Evolutionary conservation across 2,113 vertebrate genomes (phyloP), one percentile per base, ranked within the genome.

Genomic region (Ornithorhynchus anatinus): DNA sequence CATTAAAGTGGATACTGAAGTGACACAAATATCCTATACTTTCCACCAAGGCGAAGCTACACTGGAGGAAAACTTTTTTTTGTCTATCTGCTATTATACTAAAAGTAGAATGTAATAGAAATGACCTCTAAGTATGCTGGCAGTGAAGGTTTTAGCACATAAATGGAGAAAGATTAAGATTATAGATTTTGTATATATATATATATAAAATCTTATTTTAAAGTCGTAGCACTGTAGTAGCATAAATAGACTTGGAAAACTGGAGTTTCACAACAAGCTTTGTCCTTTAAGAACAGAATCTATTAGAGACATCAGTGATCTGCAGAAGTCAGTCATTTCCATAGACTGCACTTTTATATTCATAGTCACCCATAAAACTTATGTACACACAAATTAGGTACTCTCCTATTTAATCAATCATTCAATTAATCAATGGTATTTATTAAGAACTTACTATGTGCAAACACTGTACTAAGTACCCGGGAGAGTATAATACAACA

Each of bases 61-160:
- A 7, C 50, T 68, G 22, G 23, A 15, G 50, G 33, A 74, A 17
- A 15, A 13, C 7, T 10, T 53, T 39, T 52, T 5, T 20, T 35
- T 31, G 7, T 19, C 10, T 56, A 15, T 27, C 40, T 52, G 9
- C 33, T 0, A 54, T 52, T 70, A 31, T 47, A 59, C 13, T 65
- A 32, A 74, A 79, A 65, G 53, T 39, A 27, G 16, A 61, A 7
- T 63, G 58, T 20, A 64, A 43, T 19, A 77, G 38, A 70, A 79
- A 59, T 13, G 45, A 72, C 40, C 35, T 59, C 17, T 72, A 64
- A 70, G 52, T 57, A 48, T 40, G 37, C 69, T 78, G 32, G 14
- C 59, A 51, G 25, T 70, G 9, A 74, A 84, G 40, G 25, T 60
- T 20, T 51, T 71, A n/a, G n/a, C n/a, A 64, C n/a, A 42, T 39